A percentile compares a stretch with the other conserved stretches of the same genome.
Evolutionary conservation across 1,140 invertebrate species (phyloP).

Genomic region (Triops cancriformis): DNA sequence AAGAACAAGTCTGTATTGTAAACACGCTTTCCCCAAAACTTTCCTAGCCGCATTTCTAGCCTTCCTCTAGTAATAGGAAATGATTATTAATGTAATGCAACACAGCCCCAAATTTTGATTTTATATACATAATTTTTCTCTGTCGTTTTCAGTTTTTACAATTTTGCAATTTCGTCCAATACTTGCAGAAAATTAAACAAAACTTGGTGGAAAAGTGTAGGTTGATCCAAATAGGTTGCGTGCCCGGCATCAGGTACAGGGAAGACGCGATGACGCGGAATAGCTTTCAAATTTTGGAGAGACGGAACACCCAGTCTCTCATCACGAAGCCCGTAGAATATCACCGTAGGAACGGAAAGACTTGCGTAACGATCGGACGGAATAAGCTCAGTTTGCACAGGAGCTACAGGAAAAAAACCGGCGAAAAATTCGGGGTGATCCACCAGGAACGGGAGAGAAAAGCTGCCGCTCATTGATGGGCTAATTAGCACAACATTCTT

Average conservation of each 20-base stretch:
- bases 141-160: not conserved
- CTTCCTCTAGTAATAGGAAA: not conserved
- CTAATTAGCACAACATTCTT: constrained; percentile 38
- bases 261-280: constrained; percentile 38
- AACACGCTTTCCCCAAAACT: not conserved
- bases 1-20: not conserved
- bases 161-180: not conserved
- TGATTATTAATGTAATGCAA: not conserved
- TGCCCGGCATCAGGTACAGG: constrained; percentile 40
- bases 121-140: not conserved
- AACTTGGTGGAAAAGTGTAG: constrained; percentile 39
- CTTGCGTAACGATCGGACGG: constrained; percentile 18
- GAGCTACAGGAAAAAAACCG: constrained; percentile 43
- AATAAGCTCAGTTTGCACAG: constrained; percentile 36
- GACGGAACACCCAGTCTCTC: constrained; percentile 36
- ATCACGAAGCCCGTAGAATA: constrained; percentile 42
- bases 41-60: not conserved
- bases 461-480: constrained; percentile 45
- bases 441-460: constrained; percentile 40
- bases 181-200: constrained; percentile 41
- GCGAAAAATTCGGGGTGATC: constrained; percentile 31
- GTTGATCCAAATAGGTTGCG: constrained; percentile 43
- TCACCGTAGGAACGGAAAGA: constrained; percentile 41
- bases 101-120: no score
- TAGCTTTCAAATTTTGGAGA: constrained; percentile 35